These are phyloP conservation scores for Apogon hyalosoma DNA, from an alignment of 2,797 vertebrate genomes.

Conservation along the genomic window DNA sequence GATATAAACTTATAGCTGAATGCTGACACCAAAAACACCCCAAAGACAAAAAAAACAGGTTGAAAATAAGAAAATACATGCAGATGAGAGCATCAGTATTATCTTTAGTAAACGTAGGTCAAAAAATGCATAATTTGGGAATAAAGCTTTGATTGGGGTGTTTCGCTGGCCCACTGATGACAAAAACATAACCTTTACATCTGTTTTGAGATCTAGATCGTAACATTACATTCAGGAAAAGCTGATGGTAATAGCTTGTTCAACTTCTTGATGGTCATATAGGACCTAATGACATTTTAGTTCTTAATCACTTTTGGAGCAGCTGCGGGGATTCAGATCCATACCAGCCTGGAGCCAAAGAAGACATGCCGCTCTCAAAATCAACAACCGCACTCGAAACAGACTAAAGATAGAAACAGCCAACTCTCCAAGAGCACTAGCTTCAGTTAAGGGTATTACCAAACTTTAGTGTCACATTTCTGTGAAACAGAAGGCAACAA, in stretches of 20 bases:
- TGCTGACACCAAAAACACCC: too few species aligned
- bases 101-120: too few species aligned
- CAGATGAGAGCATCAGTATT: too few species aligned
- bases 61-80: too few species aligned
- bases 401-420: slow-evolving; percentile 83
- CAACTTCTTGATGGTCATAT: slow-evolving; percentile 44
- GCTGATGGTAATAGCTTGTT: slow-evolving; percentile 32
- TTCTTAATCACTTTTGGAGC: slow-evolving; percentile 69
- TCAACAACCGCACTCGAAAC: slow-evolving; percentile 76
- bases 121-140: too few species aligned
- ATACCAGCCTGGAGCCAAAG: slow-evolving; percentile 64
- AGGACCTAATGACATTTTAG: slow-evolving; percentile 57
- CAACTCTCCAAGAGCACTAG: slow-evolving; percentile 68
- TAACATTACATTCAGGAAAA: slow-evolving; percentile 28
- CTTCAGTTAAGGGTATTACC: slow-evolving; percentile 58
- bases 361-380: slow-evolving; percentile 76
- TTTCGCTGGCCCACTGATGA: background rate
- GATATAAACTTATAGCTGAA: too few species aligned
- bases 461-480: slow-evolving; percentile 63
- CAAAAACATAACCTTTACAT: slow-evolving; percentile 5
- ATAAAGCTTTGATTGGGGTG: too few species aligned
- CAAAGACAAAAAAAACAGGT: too few species aligned
- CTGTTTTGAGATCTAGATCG: background rate
- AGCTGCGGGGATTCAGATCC: slow-evolving; percentile 72
- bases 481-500: slow-evolving; percentile 60